Percentiles rank a stretch among this genome's conserved stretches.
These are phyloP conservation scores for Agrypnus murinus DNA, from an alignment of 2,888 invertebrate species.

Conservation along the genomic window DNA sequence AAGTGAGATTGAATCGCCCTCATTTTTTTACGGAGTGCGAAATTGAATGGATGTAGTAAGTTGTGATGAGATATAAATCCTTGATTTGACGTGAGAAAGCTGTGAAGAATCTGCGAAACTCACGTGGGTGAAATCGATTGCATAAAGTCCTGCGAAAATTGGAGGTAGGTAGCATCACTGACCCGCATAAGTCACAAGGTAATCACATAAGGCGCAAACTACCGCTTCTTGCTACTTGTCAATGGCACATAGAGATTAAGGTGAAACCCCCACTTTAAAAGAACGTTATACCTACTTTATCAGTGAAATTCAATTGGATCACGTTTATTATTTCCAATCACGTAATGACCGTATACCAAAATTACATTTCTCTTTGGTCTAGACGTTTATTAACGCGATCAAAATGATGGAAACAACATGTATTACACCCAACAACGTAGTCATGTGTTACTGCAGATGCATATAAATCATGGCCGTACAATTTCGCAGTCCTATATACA, in stretches of 20 bases:
- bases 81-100: conserved; percentile 43
- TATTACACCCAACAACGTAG: conserved; percentile 19
- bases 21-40: conserved; percentile 33
- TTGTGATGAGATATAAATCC: conserved; percentile 40
- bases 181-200: conserved; percentile 36
- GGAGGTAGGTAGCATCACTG: conserved; percentile 30
- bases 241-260: conserved; percentile 26
- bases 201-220: conserved; percentile 18
- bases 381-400: conserved; percentile 38
- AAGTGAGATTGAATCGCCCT: conserved; percentile 31
- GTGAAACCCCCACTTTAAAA: conserved; percentile 11
- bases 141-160: conserved; percentile 18
- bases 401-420: conserved; percentile 35
- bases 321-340: conserved; percentile 49
- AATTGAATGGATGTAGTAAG: conserved; percentile 41
- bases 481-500: conserved; percentile 4
- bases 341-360: conserved; percentile 40
- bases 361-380: conserved; percentile 38
- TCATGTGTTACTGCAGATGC: conserved; percentile 36
- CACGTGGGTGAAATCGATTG: conserved; percentile 36
- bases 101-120: conserved; percentile 39
- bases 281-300: conserved; percentile 34
- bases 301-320: conserved; percentile 40
- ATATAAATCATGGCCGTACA: conserved; percentile 30
- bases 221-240: conserved; percentile 26